Evolutionary conservation across 2,113 vertebrate genomes (phyloP), one percentile per base, ranked within the genome.

Genomic region (Lota lota): DNA sequence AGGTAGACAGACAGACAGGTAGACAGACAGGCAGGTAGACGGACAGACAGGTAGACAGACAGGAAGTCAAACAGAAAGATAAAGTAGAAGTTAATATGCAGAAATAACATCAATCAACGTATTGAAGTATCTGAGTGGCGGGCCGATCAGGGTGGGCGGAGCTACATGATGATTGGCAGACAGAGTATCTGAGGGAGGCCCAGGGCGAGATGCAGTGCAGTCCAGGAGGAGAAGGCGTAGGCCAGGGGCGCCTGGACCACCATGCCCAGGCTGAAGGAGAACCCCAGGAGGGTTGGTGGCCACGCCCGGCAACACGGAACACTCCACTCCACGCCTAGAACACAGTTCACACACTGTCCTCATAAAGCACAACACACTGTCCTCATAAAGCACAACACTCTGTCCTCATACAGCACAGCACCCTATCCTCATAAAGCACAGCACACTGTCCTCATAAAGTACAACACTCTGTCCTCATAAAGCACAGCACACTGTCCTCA

Each of bases 231-330:
- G 60, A 75, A 79, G 58, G 87, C 50, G 80, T 86, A 90, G 15
- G 88, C 89, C 60, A 91, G 70, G 0, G 74, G 82, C 0, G 89
- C 84, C 24, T 83, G 72, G 0, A 53, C 64, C 86, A 92, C 91
- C 72, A 89, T 91, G 15, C 91, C 91, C 68, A 91, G 50, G n/a
- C 89, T 90, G 70, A 91, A 92, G 73, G 83, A 87, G 87, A 91
- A 90, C 0, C 88, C 80, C 64, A 92, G 76, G 53, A 90, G 68
- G 21, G 89, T 87, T 0, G 89, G 77, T 0, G 91, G 86, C 91
- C 91, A 92, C 3, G 90, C 75, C 0, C 89, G 88, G 15, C 78
- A 68, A 0, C 64, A 54, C 0, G 89, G 86, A 0, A 40, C 50
- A 0, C 90, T 91, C 90, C 91, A 92, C 78, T 92, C 91, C 62